Conservation (phyloP, 1,140 invertebrate species). For the Ladona fulva region DNA sequence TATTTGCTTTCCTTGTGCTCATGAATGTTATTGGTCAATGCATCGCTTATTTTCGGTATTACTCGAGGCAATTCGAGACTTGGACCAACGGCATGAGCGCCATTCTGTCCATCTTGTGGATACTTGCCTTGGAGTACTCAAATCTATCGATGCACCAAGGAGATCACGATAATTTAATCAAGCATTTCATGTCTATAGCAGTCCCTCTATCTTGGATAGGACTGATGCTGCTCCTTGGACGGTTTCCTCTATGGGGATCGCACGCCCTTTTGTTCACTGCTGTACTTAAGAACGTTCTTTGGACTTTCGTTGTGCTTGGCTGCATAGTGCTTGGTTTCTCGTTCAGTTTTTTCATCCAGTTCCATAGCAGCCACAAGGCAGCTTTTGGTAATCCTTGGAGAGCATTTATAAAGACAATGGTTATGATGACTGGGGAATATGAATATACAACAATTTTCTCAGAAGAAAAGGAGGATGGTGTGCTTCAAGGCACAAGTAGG, state of each 20-base stretch:
- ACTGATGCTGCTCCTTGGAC: slow-evolving; percentile 43
- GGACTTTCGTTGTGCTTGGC: slow-evolving; percentile 38
- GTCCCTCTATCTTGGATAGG: slow-evolving; percentile 43
- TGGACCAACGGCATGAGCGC: slow-evolving; percentile 23
- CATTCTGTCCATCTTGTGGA: neutral
- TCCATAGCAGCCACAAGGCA: slow-evolving; percentile 31
- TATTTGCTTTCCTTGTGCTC: slow-evolving; percentile 15
- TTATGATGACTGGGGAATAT: slow-evolving; percentile 51
- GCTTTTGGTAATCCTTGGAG: slow-evolving; percentile 38
- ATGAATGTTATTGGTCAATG: slow-evolving; percentile 23
- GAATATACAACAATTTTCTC: slow-evolving; percentile 33
- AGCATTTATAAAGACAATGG: slow-evolving; percentile 41
- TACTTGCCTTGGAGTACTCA: neutral
- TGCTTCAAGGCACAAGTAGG: slow-evolving; percentile 24
- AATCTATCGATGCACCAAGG: neutral
- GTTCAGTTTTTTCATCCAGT: slow-evolving; percentile 44
- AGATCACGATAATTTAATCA: neutral
- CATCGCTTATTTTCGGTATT: slow-evolving; percentile 25
- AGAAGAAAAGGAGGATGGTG: neutral
- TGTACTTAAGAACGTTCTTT: slow-evolving; percentile 38
- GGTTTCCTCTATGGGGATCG: slow-evolving; percentile 40
- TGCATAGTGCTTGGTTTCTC: slow-evolving; percentile 44
- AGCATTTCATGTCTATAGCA: slow-evolving; percentile 35
- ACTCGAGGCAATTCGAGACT: slow-evolving; percentile 30
- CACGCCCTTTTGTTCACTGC: slow-evolving; percentile 45